Percentiles rank a stretch among this genome's conserved stretches.
phyloP scores from a whole-genome alignment of 2,797 vertebrate species.

The Cheirogaleus major region DNA sequence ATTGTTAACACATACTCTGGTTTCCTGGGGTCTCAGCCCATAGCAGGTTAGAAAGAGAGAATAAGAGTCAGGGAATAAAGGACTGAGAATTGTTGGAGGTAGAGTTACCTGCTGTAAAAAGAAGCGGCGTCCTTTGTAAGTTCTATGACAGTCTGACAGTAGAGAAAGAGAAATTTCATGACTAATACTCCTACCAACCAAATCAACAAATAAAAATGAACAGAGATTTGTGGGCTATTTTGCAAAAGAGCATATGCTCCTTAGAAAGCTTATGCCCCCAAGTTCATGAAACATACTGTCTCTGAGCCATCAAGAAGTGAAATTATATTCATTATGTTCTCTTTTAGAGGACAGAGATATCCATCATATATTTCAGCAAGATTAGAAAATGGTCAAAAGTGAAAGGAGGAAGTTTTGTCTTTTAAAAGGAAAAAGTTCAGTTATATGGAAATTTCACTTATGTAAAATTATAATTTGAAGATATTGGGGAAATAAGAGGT shows the following conservation, averaged over 20 bases:
- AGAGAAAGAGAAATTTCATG: not conserved
- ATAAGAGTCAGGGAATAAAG: not conserved
- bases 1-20: not conserved
- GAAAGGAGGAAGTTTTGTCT: not conserved
- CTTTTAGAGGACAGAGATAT: not conserved
- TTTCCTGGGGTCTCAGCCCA: slow-evolving; percentile 31
- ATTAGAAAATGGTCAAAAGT: slow-evolving; percentile 7
- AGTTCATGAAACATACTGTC: not conserved
- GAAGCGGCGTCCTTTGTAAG: not conserved
- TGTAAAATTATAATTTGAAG: slow-evolving; percentile 30
- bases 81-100: not conserved
- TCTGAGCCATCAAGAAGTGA: not conserved
- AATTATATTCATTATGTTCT: not conserved
- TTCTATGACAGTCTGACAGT: not conserved
- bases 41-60: not conserved
- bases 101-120: not conserved
- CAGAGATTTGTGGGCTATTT: not conserved
- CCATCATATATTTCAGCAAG: slow-evolving; percentile 22
- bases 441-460: slow-evolving; percentile 14
- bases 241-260: not conserved
- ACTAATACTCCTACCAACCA: not conserved
- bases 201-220: not conserved
- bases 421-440: slow-evolving; percentile 4
- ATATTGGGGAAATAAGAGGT: not conserved
- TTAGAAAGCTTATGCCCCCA: not conserved